Base-by-base conservation (phyloP, 1,140 invertebrate genomes). In the Cardiocondyla obscurior region DNA sequence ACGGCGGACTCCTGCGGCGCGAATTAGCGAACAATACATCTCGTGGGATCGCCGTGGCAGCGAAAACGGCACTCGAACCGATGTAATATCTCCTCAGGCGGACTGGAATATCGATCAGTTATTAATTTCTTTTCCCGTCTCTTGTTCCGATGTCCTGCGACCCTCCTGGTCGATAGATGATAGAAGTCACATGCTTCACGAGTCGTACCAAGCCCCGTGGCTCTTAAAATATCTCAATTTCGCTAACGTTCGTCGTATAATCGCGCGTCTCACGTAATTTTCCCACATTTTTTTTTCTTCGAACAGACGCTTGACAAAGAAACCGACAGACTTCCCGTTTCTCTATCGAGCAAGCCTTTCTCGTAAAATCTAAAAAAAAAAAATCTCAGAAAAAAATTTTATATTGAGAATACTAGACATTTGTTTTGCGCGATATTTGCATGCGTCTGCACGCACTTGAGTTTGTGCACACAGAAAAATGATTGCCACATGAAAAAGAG, bases 21-120 rank as follows among this genome's bases (percentile, higher is more conserved):
- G 14, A 76, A 76, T 64, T 64, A 64, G 58, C 57, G 58, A 64
- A 76, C 58, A 76, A 76, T 76, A 16, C 51, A 39, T 72, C 19
- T 36, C 73, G 58, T 76, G 73, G 44, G 73, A 76, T n/a, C n/a
- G 73, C 44, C 57, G 39, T n/a, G 36, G 57, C 42, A 42, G 14
- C 58, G 22, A 46, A 76, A 76, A 51, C 19, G 14, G 30, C n/a
- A 30, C 16, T 6, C 39, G 33, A 22, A 25, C 12, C n/a, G n/a
- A n/a, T 62, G 28, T 49, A 49, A 36, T 58, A 28, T 70, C n/a
- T n/a, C 28, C 22, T 30, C 19, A 42, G 8, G 25, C 2, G 25
- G 19, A 39, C 19, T 12, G 12, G 16, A 44, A 22, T 76, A 33
- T 25, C 22, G 14, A 73, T 42, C 16, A 12, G 33, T 28, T 8